Evolutionary conservation across 1,140 invertebrate genomes (phyloP).

Genomic region (Lerema accius): DNA sequence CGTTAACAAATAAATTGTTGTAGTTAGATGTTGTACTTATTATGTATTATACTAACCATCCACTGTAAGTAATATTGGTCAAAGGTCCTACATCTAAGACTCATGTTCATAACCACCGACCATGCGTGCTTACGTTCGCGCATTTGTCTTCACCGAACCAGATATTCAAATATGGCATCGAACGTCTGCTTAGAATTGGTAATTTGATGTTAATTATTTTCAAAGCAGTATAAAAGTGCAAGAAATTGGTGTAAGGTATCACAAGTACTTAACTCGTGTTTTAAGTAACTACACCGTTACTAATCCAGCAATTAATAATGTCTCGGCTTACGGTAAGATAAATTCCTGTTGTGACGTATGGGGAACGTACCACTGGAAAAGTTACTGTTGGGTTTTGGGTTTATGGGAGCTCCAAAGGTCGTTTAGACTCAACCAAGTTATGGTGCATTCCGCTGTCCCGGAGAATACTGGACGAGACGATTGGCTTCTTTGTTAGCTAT

Average conservation of each 20-base stretch:
- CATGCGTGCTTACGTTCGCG: neutral
- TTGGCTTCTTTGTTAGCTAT: no score
- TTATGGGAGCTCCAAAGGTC: no score
- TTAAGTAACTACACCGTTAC: conserved; percentile 52
- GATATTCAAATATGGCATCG: conserved; percentile 73
- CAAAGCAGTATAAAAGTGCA: conserved; percentile 74
- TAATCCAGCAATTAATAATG: conserved; percentile 50
- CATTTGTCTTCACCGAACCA: conserved; percentile 57
- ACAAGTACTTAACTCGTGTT: conserved; percentile 52
- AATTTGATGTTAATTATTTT: conserved; percentile 73
- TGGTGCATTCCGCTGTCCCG: no score
- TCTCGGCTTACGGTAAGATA: conserved; percentile 71
- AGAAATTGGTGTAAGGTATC: conserved; percentile 49
- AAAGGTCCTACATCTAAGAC: no score
- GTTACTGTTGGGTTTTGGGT: no score
- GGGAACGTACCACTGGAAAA: no score
- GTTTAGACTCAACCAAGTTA: no score
- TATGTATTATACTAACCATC: no score
- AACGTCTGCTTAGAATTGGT: conserved; percentile 68
- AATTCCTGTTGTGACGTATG: neutral
- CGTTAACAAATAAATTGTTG: no score
- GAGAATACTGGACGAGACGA: no score
- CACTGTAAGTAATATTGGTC: no score
- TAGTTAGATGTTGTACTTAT: no score
- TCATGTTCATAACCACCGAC: neutral